Percentiles rank a stretch among this genome's conserved stretches.
Evolutionary conservation across 2,113 vertebrate genomes (phyloP).

Genomic region (Ochotona curzoniae): DNA sequence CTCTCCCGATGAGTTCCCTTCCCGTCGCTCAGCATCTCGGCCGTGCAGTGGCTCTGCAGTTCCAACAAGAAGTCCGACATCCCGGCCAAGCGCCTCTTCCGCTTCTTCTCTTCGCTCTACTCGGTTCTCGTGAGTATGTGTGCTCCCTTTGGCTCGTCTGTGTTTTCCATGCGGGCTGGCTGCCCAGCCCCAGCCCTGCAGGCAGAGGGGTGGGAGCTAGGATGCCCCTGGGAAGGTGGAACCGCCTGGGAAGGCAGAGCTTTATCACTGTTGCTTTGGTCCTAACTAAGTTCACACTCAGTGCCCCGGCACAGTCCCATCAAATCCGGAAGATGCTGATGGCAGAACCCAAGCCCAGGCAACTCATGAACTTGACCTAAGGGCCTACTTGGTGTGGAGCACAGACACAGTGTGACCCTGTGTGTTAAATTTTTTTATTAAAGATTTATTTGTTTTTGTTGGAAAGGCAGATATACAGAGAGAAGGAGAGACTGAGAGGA

Average conservation of each 20-base stretch:
- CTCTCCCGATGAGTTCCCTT: not conserved
- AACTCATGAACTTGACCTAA: not conserved
- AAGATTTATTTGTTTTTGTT: no score
- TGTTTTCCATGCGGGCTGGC: not conserved
- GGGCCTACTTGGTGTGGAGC: not conserved
- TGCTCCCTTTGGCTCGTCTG: no score
- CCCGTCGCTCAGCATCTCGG: constrained; percentile 91
- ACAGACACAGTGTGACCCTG: no score
- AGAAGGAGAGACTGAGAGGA: no score
- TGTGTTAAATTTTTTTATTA: no score
- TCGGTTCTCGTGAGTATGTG: constrained; percentile 90
- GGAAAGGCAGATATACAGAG: no score
- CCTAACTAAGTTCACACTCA: not conserved
- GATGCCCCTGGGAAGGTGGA: not conserved
- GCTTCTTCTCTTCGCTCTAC: constrained; percentile 95
- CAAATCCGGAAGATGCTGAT: not conserved
- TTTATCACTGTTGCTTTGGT: not conserved
- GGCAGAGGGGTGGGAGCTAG: not conserved
- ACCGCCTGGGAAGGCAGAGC: not conserved
- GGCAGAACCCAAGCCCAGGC: not conserved
- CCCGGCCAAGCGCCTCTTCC: constrained; percentile 92
- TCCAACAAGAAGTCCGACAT: constrained; percentile 95
- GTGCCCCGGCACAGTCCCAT: not conserved
- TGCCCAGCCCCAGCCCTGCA: not conserved
- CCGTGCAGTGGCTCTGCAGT: constrained; percentile 98